Base-by-base conservation (phyloP, 2,113 vertebrate species). In the Recurvirostra avosetta region DNA sequence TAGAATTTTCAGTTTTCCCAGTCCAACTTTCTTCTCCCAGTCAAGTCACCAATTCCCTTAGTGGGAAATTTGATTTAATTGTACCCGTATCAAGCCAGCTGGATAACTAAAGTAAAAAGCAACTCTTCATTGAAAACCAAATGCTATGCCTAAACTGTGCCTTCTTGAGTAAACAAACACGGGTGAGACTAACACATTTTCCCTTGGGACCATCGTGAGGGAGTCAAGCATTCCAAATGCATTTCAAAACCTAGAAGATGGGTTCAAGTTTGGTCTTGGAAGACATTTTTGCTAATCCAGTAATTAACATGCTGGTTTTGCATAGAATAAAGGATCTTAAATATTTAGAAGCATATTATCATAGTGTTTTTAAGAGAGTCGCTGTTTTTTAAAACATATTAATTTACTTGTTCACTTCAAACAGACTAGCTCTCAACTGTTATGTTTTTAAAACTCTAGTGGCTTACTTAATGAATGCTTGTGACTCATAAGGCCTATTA, bases 401-500 rank as follows among this genome's bases (percentile, higher is more conserved):
- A 29, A 90, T 96, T 88, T 80, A 74, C 55, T 94, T 86, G 36
- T 90, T 96, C 82, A 27, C 73, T 92, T 95, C 73, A 93, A 94
- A 88, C 53, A 95, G 52, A 56, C 41, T 47, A 45, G 58, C 78
- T 88, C 49, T 86, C 76, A 85, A 77, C 62, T 76, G 75, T 91
- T 92, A 67, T 36, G 68, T 80, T 96, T 97, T 91, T 82, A 73
- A 82, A 96, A 84, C 58, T 84, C 78, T 65, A 52, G 62, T 90
- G 89, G 91, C 89, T 95, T 71, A 34, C 56, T 95, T 96, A 91
- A 94, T 90, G 92, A 97, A 88, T 93, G 87, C 92, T 92, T 94
- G 76, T 96, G 94, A 97, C 73, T 97, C 93, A 88, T 73, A 91
- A 92, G n/a, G 66, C 63, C 88, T 96, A 96, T 97, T 97, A 96